A percentile compares a stretch with the other conserved stretches of the same genome.
phyloP scores from a whole-genome alignment of 2,113 vertebrate species.

The Bombycilla garrulus region DNA sequence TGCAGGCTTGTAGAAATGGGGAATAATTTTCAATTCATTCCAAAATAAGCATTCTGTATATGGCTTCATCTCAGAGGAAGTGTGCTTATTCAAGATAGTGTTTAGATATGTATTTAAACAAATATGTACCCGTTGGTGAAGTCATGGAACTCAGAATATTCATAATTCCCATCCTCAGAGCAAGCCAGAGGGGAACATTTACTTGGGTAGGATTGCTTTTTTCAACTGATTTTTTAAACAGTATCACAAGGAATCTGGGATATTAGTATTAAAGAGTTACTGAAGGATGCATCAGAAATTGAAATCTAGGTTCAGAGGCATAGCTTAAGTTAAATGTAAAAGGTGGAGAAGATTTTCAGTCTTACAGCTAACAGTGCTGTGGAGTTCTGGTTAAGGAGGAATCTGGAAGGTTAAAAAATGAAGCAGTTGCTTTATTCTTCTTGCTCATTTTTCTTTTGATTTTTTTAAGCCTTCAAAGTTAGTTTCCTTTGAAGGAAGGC shows the following conservation, averaged over 20 bases:
- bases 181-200: not conserved
- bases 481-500: not conserved
- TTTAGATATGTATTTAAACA: not conserved
- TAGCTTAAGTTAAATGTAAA: not conserved
- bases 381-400: not conserved
- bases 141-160: not conserved
- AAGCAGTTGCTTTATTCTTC: not conserved
- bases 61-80: not conserved
- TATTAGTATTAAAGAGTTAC: not conserved
- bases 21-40: slow-evolving; percentile 3
- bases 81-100: not conserved
- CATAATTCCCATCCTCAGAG: not conserved
- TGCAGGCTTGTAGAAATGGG: not conserved
- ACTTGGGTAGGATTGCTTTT: not conserved
- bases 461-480: not conserved
- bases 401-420: not conserved
- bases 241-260: not conserved
- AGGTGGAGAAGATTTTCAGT: not conserved
- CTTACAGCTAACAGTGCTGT: not conserved
- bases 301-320: not conserved
- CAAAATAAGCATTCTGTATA: slow-evolving; percentile 11
- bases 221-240: not conserved
- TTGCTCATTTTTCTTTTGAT: not conserved
- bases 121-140: not conserved
- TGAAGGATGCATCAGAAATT: not conserved